phyloP scores from a whole-genome alignment of 2,113 vertebrate species.

The Caretta caretta region DNA sequence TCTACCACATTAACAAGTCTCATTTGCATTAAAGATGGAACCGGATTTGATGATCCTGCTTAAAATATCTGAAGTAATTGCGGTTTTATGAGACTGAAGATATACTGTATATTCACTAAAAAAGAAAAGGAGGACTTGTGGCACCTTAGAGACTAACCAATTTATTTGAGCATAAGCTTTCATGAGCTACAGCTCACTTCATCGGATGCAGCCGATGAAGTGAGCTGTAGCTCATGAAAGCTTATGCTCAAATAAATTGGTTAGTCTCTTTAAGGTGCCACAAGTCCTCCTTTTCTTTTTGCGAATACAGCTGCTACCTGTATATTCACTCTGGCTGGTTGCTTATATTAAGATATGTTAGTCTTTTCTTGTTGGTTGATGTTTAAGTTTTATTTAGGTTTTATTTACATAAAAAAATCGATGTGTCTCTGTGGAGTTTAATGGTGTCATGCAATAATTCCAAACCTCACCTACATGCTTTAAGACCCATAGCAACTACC shows the following conservation, averaged over 20 bases:
- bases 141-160: too few species aligned
- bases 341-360: background rate
- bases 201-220: too few species aligned
- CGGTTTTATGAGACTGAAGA: background rate
- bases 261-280: too few species aligned
- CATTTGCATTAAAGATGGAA: background rate
- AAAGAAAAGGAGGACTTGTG: too few species aligned
- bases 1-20: background rate
- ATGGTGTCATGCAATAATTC: rapidly evolving
- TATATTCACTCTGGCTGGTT: background rate
- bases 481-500: background rate
- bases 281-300: too few species aligned
- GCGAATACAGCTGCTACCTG: too few species aligned
- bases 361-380: background rate
- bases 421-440: rapidly evolving
- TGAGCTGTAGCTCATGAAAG: too few species aligned
- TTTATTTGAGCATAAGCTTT: too few species aligned
- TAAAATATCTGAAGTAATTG: background rate
- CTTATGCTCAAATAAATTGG: too few species aligned
- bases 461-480: background rate
- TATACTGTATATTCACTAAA: background rate
- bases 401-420: background rate
- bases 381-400: background rate
- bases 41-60: too few species aligned
- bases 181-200: too few species aligned